Evolutionary conservation across 1,140 invertebrate genomes (phyloP).

Genomic region (Drosophila takahashii): DNA sequence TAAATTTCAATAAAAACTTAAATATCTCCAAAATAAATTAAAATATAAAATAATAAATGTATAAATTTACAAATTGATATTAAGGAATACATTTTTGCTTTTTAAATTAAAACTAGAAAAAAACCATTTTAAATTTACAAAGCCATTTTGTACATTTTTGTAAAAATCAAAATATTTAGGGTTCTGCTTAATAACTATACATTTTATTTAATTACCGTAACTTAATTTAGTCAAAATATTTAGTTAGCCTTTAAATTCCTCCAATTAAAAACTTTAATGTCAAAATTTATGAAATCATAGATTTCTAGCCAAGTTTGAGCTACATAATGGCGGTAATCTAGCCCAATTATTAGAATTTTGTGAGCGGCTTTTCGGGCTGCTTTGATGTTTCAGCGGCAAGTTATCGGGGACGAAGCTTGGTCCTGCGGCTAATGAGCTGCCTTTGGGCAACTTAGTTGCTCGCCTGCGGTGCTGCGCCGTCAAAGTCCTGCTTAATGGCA

Average conservation of each 20-base stretch:
- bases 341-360: constrained; percentile 20
- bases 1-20: too few species aligned
- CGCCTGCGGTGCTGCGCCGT: constrained; percentile 20
- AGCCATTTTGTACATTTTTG: too few species aligned
- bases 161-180: too few species aligned
- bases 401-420: constrained; percentile 15
- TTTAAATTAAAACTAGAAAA: too few species aligned
- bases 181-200: too few species aligned
- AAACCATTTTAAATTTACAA: too few species aligned
- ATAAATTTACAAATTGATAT: too few species aligned
- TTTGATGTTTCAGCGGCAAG: constrained; percentile 38
- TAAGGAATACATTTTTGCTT: too few species aligned
- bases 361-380: background rate
- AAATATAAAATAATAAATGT: too few species aligned
- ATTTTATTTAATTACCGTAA: too few species aligned
- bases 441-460: constrained; percentile 17
- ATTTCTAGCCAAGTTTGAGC: background rate
- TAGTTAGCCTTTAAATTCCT: background rate
- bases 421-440: constrained; percentile 32
- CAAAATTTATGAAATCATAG: background rate
- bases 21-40: too few species aligned
- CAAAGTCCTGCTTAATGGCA: constrained; percentile 38
- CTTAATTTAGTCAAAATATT: background rate
- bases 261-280: background rate
- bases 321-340: constrained; percentile 12